Evolutionary conservation across 2,113 vertebrate genomes (phyloP), one percentile per base, ranked within the genome.

Genomic region (Eubucco bourcierii): DNA sequence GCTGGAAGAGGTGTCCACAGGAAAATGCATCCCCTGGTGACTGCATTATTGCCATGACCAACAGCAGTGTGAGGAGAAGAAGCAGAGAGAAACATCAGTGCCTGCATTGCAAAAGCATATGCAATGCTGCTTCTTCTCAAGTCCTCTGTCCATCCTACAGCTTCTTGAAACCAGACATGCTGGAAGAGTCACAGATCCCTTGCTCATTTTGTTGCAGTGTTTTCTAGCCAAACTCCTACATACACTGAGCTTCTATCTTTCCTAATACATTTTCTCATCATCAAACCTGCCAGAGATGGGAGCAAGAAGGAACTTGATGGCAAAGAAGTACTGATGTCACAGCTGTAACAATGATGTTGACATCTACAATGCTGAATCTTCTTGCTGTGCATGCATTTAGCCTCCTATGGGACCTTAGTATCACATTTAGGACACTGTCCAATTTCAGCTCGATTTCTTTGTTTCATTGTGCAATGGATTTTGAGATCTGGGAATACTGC

Each of bases 31-130:
- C 2, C 44, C 18, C 14, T 4, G 1, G 18, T 9, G 16, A 18
- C 4, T 2, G 31, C 27, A 24, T 44, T 53, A 61, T 15, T 4
- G 7, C 28, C 0, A 0, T 12, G 39, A 31, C 20, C 56, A 79
- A 64, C 39, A 70, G 39, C 17, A 77, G 17, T 2, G 1, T 15
- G 27, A 41, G 64, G 27, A 71, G 50, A 91, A 16, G 56, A 68
- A 63, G 15, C 28, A 59, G 24, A 64, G 16, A 33, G 75, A 63
- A 67, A 67, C 28, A 46, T 17, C 68, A 34, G 16, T 28, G 60
- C 25, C 47, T 60, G 70, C 77, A 80, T 1, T 60, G 64, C 68
- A 63, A 33, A 31, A 77, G n/a, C 2, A 1, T 23, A 20, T 37
- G 6, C 17, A 64, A 29, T 19, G 7, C 44, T 65, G 21, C 21